Evolutionary conservation across 2,797 vertebrate genomes (phyloP).

Genomic region (Pseudomugil tenellus): DNA sequence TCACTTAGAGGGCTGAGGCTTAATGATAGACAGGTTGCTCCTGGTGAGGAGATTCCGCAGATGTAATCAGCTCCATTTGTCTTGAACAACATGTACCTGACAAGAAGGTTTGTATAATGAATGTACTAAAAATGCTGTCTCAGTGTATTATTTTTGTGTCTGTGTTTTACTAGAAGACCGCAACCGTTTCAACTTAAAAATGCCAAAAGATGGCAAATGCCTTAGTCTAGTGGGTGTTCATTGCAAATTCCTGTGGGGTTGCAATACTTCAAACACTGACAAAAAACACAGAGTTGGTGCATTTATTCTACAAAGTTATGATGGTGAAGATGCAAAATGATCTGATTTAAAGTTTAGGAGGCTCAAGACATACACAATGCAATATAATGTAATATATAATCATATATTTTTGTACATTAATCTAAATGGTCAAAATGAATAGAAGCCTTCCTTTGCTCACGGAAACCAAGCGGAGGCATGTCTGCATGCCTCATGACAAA

Average conservation of each 20-base stretch:
- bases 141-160: constrained; percentile 14
- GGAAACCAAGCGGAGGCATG: constrained; percentile 14
- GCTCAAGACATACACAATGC: too few species aligned
- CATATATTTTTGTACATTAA: neutral
- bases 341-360: neutral
- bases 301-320: constrained; percentile 47
- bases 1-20: constrained; percentile 38
- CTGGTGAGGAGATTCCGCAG: too few species aligned
- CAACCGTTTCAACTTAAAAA: constrained; percentile 34
- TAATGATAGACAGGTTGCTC: constrained; percentile 51
- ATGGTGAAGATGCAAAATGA: constrained; percentile 24
- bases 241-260: constrained; percentile 43
- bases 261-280: constrained; percentile 42
- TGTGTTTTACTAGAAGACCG: constrained; percentile 31
- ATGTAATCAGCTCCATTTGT: constrained; percentile 27
- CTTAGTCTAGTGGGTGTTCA: constrained; percentile 38
- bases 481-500: constrained; percentile 34
- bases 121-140: constrained; percentile 29
- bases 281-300: constrained; percentile 23
- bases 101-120: constrained; percentile 11
- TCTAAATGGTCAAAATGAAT: neutral
- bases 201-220: constrained; percentile 18
- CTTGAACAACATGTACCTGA: constrained; percentile 23
- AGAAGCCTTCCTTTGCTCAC: neutral
- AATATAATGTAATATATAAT: too few species aligned